Evolutionary conservation across 1,140 invertebrate genomes (phyloP), one percentile per base, ranked within the genome.

Genomic region (Helicoverpa zea): DNA sequence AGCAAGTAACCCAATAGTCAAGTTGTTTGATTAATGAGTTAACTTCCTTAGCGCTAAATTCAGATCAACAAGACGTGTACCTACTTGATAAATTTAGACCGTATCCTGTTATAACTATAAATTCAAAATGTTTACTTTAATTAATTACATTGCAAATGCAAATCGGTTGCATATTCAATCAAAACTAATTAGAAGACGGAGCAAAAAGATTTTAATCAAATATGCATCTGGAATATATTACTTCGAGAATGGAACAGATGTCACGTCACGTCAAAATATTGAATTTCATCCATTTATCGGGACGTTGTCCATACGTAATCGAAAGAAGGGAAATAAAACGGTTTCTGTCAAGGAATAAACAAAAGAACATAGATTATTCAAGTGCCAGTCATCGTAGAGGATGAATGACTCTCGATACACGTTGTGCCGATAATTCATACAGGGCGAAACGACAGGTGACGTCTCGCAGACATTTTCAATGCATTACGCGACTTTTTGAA

Each of bases 11-110:
- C 59, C 61, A 66, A 64, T 66, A 52, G 49, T 66, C 59, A 66
- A 77, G 75, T 77, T 66, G 49, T 66, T 77, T 77, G 75, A 77
- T 77, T 77, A 77, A 77, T 77, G 75, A 77, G 61, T 77, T 63
- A 77, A 77, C 59, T 77, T 77, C 23, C 49, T 43, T 66, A 75
- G 30, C 74, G 49, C 58, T 64, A 52, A 43, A 16, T 77, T 52
- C 49, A 64, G 49, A 77, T 77, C 43, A 77, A 64, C 75, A 63
- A 77, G 59, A 77, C 61, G 43, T 63, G 59, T 77, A 47, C 54
- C 16, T 29, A 51, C 63, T 66, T 49, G 56, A 47, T 7, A 77
- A 64, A 29, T 52, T 77, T 30, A 52, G 35, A 49, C 43, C 63
- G n/a, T 23, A 66, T 18, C 1, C 16, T 18, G 43, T 49, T 35